Evolutionary conservation across 35 echinoderm and acorn worm species (phyloP).

Genomic region (Ophioderma brevispina): DNA sequence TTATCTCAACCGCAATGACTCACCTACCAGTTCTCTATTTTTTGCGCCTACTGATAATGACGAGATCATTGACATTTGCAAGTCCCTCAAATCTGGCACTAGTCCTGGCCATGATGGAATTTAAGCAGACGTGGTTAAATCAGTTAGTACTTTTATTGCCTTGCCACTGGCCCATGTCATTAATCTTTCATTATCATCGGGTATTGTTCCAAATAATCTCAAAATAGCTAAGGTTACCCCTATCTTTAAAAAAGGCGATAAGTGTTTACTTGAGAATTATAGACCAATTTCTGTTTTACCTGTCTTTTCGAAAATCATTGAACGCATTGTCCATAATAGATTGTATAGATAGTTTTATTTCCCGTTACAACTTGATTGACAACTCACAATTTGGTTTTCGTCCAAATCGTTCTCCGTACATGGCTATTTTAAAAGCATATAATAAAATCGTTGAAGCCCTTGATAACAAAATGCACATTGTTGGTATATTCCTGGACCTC

Average conservation of each 20-base stretch:
- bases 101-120: slow-evolving; percentile 28
- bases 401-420: slow-evolving; percentile 13
- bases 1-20: too few species aligned
- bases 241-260: slow-evolving; percentile 32
- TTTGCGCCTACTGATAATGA: slow-evolving; percentile 6
- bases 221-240: slow-evolving; percentile 48
- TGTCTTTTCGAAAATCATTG: slow-evolving; percentile 11
- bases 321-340: neutral
- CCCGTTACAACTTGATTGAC: neutral
- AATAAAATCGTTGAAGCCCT: neutral
- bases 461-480: slow-evolving; percentile 6
- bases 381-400: slow-evolving; percentile 25
- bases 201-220: slow-evolving; percentile 27
- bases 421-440: slow-evolving; percentile 15
- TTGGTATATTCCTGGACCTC: slow-evolving; percentile 4
- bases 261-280: slow-evolving; percentile 24
- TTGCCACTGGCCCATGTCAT: slow-evolving; percentile 14
- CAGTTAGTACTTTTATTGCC: slow-evolving; percentile 1
- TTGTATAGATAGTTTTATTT: neutral
- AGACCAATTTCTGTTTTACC: slow-evolving; percentile 36
- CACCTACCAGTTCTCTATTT: slow-evolving; percentile 14
- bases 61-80: slow-evolving; percentile 23
- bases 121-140: slow-evolving; percentile 13
- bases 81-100: neutral
- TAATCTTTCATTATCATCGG: slow-evolving; percentile 19